phyloP scores from a whole-genome alignment of 2,888 invertebrate species.

The Parnassius orleans region DNA sequence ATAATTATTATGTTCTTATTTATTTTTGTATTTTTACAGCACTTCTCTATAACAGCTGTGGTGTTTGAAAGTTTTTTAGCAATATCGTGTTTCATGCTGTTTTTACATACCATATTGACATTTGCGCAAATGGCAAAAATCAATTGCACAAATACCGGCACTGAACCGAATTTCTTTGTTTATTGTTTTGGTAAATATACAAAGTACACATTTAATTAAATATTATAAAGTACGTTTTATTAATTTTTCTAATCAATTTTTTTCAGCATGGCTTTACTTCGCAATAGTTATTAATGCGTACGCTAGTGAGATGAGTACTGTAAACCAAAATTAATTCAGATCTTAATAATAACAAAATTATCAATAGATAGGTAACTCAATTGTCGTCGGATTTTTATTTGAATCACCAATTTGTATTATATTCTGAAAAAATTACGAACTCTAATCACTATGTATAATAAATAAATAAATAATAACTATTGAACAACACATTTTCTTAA shows the following conservation, averaged over 20 bases:
- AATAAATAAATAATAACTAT: too few relatives aligned
- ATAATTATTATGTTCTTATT: background rate
- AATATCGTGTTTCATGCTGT: constrained; percentile 2
- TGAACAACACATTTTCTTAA: too few relatives aligned
- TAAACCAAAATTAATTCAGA: background rate
- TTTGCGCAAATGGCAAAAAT: constrained; percentile 5
- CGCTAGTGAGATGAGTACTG: background rate
- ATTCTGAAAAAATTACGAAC: too few relatives aligned
- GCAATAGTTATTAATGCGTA: constrained; percentile 8
- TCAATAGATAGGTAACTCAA: too few relatives aligned
- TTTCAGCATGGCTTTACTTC: constrained; percentile 13
- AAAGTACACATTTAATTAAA: too few relatives aligned
- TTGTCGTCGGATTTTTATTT: too few relatives aligned
- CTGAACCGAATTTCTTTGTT: constrained; percentile 4
- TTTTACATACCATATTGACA: constrained; percentile 3
- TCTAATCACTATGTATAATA: too few relatives aligned
- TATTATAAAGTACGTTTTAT: too few relatives aligned
- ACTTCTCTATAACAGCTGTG: background rate
- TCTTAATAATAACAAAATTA: background rate
- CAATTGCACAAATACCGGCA: background rate
- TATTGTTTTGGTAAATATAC: constrained; percentile 1
- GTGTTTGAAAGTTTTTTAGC: constrained; percentile 9
- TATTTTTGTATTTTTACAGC: background rate
- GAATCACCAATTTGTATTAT: too few relatives aligned
- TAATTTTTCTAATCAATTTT: background rate